A percentile compares a stretch with the other conserved stretches of the same genome.
Evolutionary conservation across 2,888 invertebrate species (phyloP).

Genomic region (Shargacucullia verbasci): DNA sequence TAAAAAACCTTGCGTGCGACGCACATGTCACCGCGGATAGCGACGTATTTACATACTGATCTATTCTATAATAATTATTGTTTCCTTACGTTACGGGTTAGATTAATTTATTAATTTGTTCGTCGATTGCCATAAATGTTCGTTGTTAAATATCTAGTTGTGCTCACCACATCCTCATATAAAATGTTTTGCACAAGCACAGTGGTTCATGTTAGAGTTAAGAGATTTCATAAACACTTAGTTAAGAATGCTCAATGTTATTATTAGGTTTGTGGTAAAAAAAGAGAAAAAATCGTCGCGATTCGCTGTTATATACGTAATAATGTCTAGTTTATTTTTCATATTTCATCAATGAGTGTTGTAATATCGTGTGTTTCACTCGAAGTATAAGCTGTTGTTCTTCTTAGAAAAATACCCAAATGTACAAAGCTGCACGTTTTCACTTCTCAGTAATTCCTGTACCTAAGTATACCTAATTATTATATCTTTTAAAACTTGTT

Average conservation of each 20-base stretch:
- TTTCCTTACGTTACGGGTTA: slow-evolving; percentile 80
- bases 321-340: slow-evolving; percentile 63
- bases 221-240: slow-evolving; percentile 74
- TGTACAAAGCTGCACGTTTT: slow-evolving; percentile 56
- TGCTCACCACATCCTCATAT: slow-evolving; percentile 75
- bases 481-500: slow-evolving; percentile 38
- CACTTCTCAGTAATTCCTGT: slow-evolving; percentile 34
- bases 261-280: slow-evolving; percentile 67
- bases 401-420: slow-evolving; percentile 44
- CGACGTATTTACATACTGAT: slow-evolving; percentile 73
- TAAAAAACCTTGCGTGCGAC: slow-evolving; percentile 62
- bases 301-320: slow-evolving; percentile 72
- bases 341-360: slow-evolving; percentile 43
- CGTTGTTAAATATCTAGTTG: slow-evolving; percentile 78
- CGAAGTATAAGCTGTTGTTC: slow-evolving; percentile 34
- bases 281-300: slow-evolving; percentile 64
- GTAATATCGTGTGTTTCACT: slow-evolving; percentile 45
- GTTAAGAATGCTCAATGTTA: slow-evolving; percentile 85
- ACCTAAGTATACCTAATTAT: slow-evolving; percentile 34
- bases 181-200: slow-evolving; percentile 82
- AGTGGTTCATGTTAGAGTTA: slow-evolving; percentile 77
- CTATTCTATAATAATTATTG: slow-evolving; percentile 65
- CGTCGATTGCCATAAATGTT: slow-evolving; percentile 85
- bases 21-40: slow-evolving; percentile 75
- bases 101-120: slow-evolving; percentile 76